A percentile compares a stretch with the other conserved stretches of the same genome.
phyloP scores from a whole-genome alignment of 2,113 vertebrate species.

The Corvus moneduloides region DNA sequence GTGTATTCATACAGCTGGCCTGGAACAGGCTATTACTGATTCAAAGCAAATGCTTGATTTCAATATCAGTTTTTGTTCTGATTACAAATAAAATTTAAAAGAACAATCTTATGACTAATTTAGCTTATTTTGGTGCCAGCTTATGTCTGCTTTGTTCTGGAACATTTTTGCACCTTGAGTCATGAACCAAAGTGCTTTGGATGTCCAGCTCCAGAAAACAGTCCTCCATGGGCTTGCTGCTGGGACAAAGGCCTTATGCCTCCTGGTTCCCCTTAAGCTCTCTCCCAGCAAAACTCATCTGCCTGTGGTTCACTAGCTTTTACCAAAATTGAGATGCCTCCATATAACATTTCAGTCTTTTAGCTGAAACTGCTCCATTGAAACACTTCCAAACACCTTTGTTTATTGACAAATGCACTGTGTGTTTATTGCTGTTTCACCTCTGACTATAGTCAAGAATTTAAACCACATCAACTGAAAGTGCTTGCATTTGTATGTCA shows the following conservation, averaged over 20 bases:
- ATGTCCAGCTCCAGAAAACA: background rate
- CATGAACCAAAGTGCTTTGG: background rate
- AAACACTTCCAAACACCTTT: background rate
- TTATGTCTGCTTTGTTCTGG: background rate
- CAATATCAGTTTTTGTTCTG: background rate
- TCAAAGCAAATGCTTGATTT: background rate
- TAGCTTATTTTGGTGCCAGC: background rate
- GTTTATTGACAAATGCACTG: background rate
- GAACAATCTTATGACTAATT: background rate
- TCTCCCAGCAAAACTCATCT: background rate
- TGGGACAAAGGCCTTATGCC: background rate
- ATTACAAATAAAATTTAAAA: background rate
- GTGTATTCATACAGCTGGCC: background rate
- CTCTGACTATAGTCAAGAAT: background rate
- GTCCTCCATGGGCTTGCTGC: background rate
- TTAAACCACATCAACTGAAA: background rate
- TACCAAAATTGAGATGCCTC: background rate
- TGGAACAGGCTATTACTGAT: background rate
- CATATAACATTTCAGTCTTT: background rate
- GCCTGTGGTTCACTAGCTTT: background rate
- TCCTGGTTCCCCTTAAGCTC: background rate
- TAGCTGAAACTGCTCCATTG: background rate
- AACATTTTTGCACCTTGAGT: background rate
- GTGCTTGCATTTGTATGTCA: background rate
- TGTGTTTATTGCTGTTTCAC: background rate